Base-by-base conservation (phyloP, 2,888 invertebrate genomes). In the Mechanitis mazaeus region DNA sequence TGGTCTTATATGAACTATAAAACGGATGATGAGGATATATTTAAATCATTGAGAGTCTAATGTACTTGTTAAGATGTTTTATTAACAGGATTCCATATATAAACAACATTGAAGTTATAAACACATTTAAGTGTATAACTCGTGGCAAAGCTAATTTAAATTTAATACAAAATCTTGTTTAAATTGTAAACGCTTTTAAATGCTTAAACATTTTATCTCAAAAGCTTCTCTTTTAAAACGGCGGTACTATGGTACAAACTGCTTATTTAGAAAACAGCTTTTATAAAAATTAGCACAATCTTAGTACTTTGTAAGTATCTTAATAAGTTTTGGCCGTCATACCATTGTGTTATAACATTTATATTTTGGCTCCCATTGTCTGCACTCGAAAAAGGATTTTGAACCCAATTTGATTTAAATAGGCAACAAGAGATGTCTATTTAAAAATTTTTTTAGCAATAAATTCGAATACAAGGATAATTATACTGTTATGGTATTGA, bases 351-450 rank as follows among this genome's bases (percentile, higher is more conserved):
- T 68, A 64, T 61, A 58, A 68, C 70, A 82, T 86, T 85, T 84
- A 81, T 85, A 86, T 85, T 84, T 86, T 86, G 86, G 85, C 85
- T 74, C 68, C 74, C 70, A 70, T 63, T 69, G 65, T 69, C 82
- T 80, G 81, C 83, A 70, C 76, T 70, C 73, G 75, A 72, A 71
- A 72, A 70, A 71, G 72, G 70, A 69, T 68, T 72, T 62, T 70
- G 20, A n/a, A 6, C 2, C 6, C 6, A 20, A 6, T 46, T 47
- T 47, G 20, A 20, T 20, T 20, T 20, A 20, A 20, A 20, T 20
- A 20, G 20, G 20, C 20, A 20, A 20, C 20, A 20, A 20, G 20
- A 20, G 20, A 20, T 20, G 20, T 20, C 20, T 20, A 20, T 20
- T 20, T 20, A 20, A 20, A 20, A 20, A 0, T 20, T 20, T 20